These are phyloP conservation scores for Pseudococcus viburni DNA, from an alignment of 2,888 invertebrate genomes.

Conservation along the genomic window DNA sequence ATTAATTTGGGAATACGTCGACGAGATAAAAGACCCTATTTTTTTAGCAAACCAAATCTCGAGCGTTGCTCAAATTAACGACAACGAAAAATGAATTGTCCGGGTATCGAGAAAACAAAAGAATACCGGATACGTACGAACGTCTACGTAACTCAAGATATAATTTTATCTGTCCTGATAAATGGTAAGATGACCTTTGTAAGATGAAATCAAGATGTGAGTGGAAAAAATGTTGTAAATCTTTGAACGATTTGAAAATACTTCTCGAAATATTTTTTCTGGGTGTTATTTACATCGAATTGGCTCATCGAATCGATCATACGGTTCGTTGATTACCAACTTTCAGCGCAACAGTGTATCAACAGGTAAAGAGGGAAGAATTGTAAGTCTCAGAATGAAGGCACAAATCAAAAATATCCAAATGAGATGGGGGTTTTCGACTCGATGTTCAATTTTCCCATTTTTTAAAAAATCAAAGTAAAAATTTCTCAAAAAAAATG, in stretches of 20 bases:
- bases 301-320: neutral
- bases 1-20: neutral
- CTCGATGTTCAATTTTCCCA: too few species aligned
- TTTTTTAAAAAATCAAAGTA: too few species aligned
- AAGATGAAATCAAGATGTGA: slow-evolving; percentile 3
- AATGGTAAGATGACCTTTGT: slow-evolving; percentile 37
- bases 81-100: slow-evolving; percentile 16
- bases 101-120: neutral
- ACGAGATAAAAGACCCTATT: neutral
- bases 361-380: too few species aligned
- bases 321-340: neutral
- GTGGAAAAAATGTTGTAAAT: slow-evolving; percentile 1
- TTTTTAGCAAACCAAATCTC: neutral
- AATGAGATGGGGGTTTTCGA: too few species aligned
- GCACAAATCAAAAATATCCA: too few species aligned
- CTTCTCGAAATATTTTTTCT: neutral
- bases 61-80: neutral
- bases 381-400: too few species aligned
- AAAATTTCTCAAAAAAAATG: too few species aligned
- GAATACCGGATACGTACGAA: slow-evolving; percentile 9
- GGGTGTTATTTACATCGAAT: neutral
- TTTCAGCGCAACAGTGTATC: neutral
- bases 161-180: neutral
- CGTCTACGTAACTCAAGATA: neutral
- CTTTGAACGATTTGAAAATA: slow-evolving; percentile 4